phyloP scores from a whole-genome alignment of 2,797 vertebrate species.

The Enoplosus armatus region DNA sequence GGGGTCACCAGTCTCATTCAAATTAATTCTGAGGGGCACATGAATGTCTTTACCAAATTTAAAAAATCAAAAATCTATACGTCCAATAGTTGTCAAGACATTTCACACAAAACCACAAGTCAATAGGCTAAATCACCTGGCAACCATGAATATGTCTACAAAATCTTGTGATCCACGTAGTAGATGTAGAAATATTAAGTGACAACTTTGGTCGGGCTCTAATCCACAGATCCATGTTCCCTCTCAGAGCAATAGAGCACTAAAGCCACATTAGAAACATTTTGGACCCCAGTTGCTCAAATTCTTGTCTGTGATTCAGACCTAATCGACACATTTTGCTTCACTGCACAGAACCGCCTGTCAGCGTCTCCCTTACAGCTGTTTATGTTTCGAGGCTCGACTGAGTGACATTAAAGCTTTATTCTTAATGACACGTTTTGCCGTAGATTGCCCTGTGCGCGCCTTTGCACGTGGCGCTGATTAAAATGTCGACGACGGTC shows the following conservation, averaged over 20 bases:
- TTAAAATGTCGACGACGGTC: constrained; percentile 32
- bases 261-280: background rate
- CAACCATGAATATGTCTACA: background rate
- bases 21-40: no score
- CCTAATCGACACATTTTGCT: constrained; percentile 29
- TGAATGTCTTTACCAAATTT: no score
- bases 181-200: no score
- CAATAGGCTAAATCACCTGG: no score
- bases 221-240: background rate
- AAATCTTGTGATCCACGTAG: background rate
- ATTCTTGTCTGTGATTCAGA: constrained; percentile 6
- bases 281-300: constrained; percentile 2
- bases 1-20: no score
- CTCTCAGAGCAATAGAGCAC: background rate
- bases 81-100: no score
- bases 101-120: no score
- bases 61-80: no score
- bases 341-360: constrained; percentile 24
- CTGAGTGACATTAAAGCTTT: constrained; percentile 6
- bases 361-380: constrained; percentile 1
- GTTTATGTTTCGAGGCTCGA: constrained; percentile 7
- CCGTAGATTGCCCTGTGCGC: background rate
- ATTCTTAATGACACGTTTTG: constrained; percentile 22
- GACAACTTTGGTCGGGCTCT: background rate
- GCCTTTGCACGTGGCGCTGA: constrained; percentile 5